Conservation (phyloP, 2,113 vertebrate genomes). For the Calypte anna region DNA sequence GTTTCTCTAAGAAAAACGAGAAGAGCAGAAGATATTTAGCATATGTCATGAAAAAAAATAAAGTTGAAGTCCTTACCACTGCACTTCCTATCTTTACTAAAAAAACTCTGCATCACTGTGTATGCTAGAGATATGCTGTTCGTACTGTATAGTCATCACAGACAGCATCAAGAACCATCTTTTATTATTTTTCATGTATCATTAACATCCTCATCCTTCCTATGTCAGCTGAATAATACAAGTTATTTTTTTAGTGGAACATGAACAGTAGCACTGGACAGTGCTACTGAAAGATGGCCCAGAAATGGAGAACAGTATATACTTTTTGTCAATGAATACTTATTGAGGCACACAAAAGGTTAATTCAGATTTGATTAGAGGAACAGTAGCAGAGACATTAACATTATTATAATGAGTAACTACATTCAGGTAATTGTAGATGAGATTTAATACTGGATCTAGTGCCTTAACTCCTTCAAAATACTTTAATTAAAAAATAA, state of each 20-base stretch:
- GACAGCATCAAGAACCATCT: neutral
- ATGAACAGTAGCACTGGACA: neutral
- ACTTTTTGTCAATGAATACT: neutral
- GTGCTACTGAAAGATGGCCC: neutral
- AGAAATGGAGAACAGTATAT: neutral
- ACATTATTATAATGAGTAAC: neutral
- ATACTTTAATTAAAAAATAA: neutral
- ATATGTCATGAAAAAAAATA: neutral
- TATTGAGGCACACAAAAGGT: neutral
- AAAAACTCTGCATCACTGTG: neutral
- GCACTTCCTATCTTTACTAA: neutral
- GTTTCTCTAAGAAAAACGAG: neutral
- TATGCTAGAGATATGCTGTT: neutral
- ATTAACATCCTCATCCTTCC: neutral
- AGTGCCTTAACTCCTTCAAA: neutral
- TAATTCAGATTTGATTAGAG: neutral
- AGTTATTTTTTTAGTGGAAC: neutral
- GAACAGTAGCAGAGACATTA: neutral
- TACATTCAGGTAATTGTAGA: neutral
- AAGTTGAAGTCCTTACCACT: neutral
- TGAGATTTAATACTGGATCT: neutral
- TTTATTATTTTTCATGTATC: neutral
- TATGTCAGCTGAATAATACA: neutral
- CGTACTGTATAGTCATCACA: neutral
- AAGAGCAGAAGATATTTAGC: neutral